A percentile compares a stretch with the other conserved stretches of the same genome.
phyloP scores from a whole-genome alignment of 2,888 invertebrate genomes.

The Acleris sparsana region DNA sequence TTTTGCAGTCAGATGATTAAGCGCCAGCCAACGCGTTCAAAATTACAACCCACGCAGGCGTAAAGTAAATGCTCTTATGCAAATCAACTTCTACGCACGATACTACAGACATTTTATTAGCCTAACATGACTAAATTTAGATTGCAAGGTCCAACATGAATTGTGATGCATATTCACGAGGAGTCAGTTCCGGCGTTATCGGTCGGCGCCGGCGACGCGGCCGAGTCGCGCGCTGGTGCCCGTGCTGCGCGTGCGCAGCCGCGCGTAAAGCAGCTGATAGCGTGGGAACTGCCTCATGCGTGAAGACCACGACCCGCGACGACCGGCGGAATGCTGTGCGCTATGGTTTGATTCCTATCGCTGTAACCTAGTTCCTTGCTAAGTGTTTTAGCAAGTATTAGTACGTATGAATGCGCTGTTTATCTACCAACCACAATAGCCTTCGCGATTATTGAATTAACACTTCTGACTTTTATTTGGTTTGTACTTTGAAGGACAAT shows the following conservation, averaged over 20 bases:
- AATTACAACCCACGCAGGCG: slow-evolving; percentile 20
- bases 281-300: slow-evolving; percentile 74
- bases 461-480: slow-evolving; percentile 25
- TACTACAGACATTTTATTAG: slow-evolving; percentile 32
- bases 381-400: slow-evolving; percentile 17
- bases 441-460: slow-evolving; percentile 29
- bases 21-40: background rate
- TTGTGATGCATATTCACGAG: slow-evolving; percentile 44
- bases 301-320: slow-evolving; percentile 45
- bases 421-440: slow-evolving; percentile 10
- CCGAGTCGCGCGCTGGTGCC: slow-evolving; percentile 58
- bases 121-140: slow-evolving; percentile 27
- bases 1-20: slow-evolving; percentile 4
- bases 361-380: slow-evolving; percentile 20
- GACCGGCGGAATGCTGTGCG: slow-evolving; percentile 38
- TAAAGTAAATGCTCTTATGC: slow-evolving; percentile 29
- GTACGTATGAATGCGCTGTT: slow-evolving; percentile 3
- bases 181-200: slow-evolving; percentile 41
- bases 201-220: slow-evolving; percentile 47
- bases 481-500: background rate
- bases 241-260: slow-evolving; percentile 62
- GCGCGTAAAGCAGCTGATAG: slow-evolving; percentile 75
- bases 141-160: slow-evolving; percentile 15
- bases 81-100: slow-evolving; percentile 18
- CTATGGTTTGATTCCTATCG: slow-evolving; percentile 29